A percentile compares a stretch with the other conserved stretches of the same genome.
These are phyloP conservation scores for Schizopygopsis pylzovi DNA, from an alignment of 2,797 vertebrate species.

Conservation along the genomic window DNA sequence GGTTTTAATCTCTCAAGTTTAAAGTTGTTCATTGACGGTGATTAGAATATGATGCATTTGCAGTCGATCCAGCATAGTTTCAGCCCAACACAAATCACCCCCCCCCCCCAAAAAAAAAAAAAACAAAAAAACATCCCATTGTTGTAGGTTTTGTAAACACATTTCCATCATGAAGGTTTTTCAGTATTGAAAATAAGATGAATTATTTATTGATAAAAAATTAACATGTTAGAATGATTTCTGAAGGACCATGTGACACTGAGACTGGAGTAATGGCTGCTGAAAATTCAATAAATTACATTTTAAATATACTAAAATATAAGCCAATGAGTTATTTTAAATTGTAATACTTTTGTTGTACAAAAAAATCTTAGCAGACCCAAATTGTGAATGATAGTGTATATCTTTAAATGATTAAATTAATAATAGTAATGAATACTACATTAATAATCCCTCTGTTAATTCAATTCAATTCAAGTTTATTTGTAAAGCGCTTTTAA, in stretches of 20 bases:
- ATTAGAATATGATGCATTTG: conserved; percentile 25
- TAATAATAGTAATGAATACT: neutral
- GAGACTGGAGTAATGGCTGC: too few species aligned
- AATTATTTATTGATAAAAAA: neutral
- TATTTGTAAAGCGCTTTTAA: too few species aligned
- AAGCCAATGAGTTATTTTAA: neutral
- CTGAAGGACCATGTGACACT: too few species aligned
- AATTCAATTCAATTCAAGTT: neutral
- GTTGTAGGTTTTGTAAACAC: conserved; percentile 8
- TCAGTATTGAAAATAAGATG: neutral
- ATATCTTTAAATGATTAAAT: neutral
- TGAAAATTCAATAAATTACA: too few species aligned
- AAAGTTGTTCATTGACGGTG: neutral
- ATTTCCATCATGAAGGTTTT: conserved; percentile 2
- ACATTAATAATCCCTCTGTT: neutral
- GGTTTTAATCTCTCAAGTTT: conserved; percentile 37
- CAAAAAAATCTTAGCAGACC: neutral
- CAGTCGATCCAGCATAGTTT: neutral
- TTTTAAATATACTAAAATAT: too few species aligned
- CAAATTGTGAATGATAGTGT: neutral
- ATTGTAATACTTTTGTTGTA: neutral
- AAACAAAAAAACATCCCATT: neutral
- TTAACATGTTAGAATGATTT: too few species aligned
- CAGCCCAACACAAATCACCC: neutral
- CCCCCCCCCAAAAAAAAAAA: too few species aligned